Evolutionary conservation across 2,113 vertebrate genomes (phyloP).

Genomic region (Oryzias celebensis): DNA sequence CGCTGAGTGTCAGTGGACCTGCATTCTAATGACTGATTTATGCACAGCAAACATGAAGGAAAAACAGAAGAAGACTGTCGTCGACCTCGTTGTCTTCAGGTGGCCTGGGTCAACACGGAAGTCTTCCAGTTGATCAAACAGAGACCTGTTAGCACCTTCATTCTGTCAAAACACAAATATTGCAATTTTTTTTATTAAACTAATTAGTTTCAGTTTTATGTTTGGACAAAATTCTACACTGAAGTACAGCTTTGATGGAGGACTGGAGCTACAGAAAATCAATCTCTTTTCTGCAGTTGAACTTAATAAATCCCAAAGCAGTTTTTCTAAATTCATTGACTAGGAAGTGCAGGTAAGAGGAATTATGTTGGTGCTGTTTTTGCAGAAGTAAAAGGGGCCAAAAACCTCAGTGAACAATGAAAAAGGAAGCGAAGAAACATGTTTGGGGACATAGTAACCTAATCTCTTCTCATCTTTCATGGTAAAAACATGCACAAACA

Average conservation of each 20-base stretch:
- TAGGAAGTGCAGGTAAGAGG: no score
- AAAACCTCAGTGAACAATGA: neutral
- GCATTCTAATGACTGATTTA: no score
- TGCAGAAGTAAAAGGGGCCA: conserved; percentile 46
- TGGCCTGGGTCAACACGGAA: conserved; percentile 32
- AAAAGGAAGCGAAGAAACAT: conserved; percentile 46
- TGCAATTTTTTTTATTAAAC: neutral
- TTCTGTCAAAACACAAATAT: conserved; percentile 34
- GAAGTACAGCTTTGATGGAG: neutral
- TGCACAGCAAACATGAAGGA: neutral
- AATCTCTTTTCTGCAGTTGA: no score
- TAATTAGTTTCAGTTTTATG: neutral
- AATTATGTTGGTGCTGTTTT: conserved; percentile 23
- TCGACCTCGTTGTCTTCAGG: conserved; percentile 55
- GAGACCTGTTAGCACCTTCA: conserved; percentile 46
- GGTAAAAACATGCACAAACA: conserved; percentile 12
- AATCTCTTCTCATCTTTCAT: conserved; percentile 6
- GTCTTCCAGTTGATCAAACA: conserved; percentile 72
- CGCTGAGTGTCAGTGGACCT: no score
- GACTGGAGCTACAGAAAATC: neutral
- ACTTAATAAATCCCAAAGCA: no score
- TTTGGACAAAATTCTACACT: neutral
- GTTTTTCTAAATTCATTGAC: no score
- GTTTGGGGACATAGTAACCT: conserved; percentile 47
- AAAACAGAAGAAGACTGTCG: neutral